Base-by-base conservation (phyloP, 2,888 invertebrate species). In the Drosophila pseudotalamancana region DNA sequence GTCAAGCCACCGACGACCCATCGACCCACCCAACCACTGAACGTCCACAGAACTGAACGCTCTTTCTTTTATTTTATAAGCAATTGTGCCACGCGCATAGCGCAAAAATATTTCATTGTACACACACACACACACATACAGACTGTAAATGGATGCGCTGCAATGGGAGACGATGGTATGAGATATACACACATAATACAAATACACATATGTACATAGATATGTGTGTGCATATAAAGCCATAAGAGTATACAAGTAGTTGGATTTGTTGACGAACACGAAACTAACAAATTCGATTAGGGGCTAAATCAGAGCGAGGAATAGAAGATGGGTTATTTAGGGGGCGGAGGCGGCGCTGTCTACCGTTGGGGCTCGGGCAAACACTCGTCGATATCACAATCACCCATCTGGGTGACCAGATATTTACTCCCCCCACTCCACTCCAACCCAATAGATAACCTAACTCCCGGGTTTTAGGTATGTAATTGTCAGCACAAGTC, bases 381-480 rank as follows among this genome's bases (percentile, higher is more conserved):
- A 18, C 34, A 48, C 50, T 49, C 23, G 35, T 54, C 50, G 46
- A 54, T 66, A 73, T 49, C 49, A 49, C 50, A 51, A 79, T 59
- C 77, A 77, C 57, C 70, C 77, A 80, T 59, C 61, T 63, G 71
- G 31, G 45, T 76, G 80, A 63, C 63, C 80, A 79, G 79, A 70
- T 63, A 76, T 46, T 60, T 39, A 16, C 51, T n/a, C 16, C 34
- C 12, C 12, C 16, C 8, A 14, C 35, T 32, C 31, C n/a, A n/a
- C n/a, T n/a, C n/a, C n/a, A n/a, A n/a, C 18, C 34, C 37, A 3
- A 11, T 12, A 4, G 14, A 39, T 2, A 45, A 37, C 31, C 14
- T 19, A 29, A 43, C 39, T 51, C 11, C 37, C 32, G 37, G 34
- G 19, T 50, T 50, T 18, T 8, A 27, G 18, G 21, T 19, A 18